phyloP scores from a whole-genome alignment of 2,888 invertebrate genomes.

The Tenthredo mesomela region DNA sequence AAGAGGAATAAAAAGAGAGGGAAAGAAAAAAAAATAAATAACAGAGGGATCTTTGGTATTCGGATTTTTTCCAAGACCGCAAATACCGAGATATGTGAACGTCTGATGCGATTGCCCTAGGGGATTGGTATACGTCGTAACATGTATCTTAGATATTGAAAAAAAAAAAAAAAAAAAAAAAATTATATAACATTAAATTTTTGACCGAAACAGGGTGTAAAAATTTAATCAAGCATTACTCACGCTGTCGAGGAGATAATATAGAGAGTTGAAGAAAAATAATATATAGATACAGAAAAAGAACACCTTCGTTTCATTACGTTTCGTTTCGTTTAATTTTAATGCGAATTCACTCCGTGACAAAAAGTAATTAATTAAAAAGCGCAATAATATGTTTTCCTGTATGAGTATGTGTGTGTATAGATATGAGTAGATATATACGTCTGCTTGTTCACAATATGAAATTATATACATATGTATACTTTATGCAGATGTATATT shows the following conservation, averaged over 20 bases:
- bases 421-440: background rate
- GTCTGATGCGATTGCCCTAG: background rate
- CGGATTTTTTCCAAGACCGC: slow-evolving; percentile 9
- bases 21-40: background rate
- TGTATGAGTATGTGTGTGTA: background rate
- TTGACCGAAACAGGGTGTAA: background rate
- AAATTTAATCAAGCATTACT: background rate
- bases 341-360: background rate
- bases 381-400: background rate
- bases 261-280: background rate
- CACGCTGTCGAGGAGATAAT: background rate
- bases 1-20: background rate
- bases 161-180: background rate
- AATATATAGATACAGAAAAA: background rate
- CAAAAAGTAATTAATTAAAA: slow-evolving; percentile 33
- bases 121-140: background rate
- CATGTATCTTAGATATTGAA: background rate
- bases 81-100: background rate
- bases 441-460: background rate
- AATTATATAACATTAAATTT: background rate
- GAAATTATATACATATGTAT: background rate
- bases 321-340: slow-evolving; percentile 19
- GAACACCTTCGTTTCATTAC: background rate
- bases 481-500: background rate
- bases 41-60: slow-evolving; percentile 7